Conservation (phyloP, 1,140 invertebrate genomes). For the Anastatus disparis region DNA sequence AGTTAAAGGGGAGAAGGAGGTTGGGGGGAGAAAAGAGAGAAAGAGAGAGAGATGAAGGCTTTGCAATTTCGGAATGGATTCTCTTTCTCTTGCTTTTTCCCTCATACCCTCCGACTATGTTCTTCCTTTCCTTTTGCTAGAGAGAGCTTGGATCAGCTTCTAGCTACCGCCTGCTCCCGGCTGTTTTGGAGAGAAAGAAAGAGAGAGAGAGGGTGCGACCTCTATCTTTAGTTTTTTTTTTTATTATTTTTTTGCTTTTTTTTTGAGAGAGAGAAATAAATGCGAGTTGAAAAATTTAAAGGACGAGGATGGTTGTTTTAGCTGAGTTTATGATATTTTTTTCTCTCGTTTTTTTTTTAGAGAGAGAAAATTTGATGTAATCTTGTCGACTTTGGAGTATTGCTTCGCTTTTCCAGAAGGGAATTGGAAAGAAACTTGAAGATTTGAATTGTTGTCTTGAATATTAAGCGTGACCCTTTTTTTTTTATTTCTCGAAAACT, state of each 20-base stretch:
- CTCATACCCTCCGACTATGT: too few species aligned
- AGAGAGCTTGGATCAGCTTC: constrained; percentile 28
- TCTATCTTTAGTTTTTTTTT: too few species aligned
- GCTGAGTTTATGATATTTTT: not conserved
- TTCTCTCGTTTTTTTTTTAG: not conserved
- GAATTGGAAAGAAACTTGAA: too few species aligned
- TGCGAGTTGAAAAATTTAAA: constrained; percentile 42
- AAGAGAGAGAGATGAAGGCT: constrained; percentile 49
- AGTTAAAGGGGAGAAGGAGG: constrained; percentile 34
- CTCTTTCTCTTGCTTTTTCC: constrained; percentile 29
- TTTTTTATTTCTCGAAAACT: too few species aligned
- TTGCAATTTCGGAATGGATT: constrained; percentile 68
- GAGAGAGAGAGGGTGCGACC: constrained; percentile 34
- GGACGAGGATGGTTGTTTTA: not conserved
- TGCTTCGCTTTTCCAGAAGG: too few species aligned
- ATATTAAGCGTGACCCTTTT: too few species aligned
- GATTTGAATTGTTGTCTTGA: too few species aligned
- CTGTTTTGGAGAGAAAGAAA: constrained; percentile 30
- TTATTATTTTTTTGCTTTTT: too few species aligned
- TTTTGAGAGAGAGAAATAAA: not conserved
- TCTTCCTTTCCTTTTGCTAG: too few species aligned
- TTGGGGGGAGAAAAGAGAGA: not conserved
- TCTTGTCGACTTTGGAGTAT: not conserved
- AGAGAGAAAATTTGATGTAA: not conserved
- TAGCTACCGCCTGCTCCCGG: too few species aligned